phyloP scores from a whole-genome alignment of 2,797 vertebrate species.

The Coregonus ussuriensis region DNA sequence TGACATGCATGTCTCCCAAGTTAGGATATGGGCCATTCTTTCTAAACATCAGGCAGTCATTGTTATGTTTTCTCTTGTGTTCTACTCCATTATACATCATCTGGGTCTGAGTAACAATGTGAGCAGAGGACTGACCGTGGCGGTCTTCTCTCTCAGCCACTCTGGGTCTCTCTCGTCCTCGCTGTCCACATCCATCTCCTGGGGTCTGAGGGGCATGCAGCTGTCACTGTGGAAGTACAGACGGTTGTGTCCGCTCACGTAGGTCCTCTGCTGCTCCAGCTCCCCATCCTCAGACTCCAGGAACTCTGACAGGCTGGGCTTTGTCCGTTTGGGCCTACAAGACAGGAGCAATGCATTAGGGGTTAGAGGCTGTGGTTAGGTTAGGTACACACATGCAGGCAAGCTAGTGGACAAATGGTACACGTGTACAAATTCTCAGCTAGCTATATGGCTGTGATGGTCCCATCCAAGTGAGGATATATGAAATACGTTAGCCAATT shows the following conservation, averaged over 20 bases:
- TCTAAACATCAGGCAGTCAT: no score
- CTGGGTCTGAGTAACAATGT: background rate
- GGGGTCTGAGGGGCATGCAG: constrained; percentile 93
- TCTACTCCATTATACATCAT: no score
- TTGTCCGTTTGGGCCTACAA: constrained; percentile 91
- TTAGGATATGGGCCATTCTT: no score
- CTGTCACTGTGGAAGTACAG: constrained; percentile 99
- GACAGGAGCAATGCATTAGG: background rate
- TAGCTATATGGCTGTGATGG: no score
- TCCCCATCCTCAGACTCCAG: constrained; percentile 96
- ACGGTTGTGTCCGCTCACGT: constrained; percentile 97
- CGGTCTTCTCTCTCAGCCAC: constrained; percentile 97
- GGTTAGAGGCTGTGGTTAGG: background rate
- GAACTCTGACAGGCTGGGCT: constrained; percentile 97
- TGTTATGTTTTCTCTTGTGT: no score
- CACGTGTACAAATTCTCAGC: no score
- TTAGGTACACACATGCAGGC: background rate
- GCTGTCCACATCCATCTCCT: constrained; percentile 98
- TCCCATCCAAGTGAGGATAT: no score
- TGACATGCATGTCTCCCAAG: no score
- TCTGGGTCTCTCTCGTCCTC: constrained; percentile 97
- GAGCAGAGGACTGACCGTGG: constrained; percentile 80
- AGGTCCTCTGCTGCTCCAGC: constrained; percentile 93
- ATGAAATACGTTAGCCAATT: constrained; percentile 37
- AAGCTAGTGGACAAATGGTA: no score